A percentile compares a stretch with the other conserved stretches of the same genome.
These are phyloP conservation scores for Notoglanidium macrostoma DNA, from an alignment of 2,797 vertebrate genomes.

Conservation along the genomic window DNA sequence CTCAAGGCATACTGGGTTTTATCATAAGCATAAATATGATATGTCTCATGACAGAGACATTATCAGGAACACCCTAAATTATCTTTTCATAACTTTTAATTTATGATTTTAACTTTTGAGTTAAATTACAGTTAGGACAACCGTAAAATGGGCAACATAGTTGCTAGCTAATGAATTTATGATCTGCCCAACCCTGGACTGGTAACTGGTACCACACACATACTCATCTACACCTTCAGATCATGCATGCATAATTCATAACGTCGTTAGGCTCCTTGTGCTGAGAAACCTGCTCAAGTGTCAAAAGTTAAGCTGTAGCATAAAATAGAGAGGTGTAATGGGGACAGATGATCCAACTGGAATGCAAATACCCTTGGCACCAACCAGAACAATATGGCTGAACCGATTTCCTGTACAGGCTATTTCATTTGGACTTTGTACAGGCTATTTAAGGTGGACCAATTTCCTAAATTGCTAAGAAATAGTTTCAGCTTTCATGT, in stretches of 20 bases:
- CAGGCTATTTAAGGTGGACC: neutral
- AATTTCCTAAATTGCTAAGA: neutral
- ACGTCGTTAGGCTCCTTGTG: neutral
- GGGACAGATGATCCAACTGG: neutral
- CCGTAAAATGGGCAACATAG: neutral
- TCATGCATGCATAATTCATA: neutral
- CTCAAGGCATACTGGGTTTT: neutral
- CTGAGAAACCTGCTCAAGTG: neutral
- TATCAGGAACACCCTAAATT: neutral
- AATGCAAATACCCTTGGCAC: neutral
- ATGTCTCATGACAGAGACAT: neutral
- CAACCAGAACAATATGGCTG: neutral
- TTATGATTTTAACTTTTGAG: too few species aligned
- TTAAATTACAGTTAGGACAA: too few species aligned
- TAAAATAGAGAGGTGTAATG: neutral
- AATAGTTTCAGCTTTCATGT: neutral
- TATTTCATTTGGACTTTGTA: neutral
- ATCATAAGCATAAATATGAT: neutral
- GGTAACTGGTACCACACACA: neutral
- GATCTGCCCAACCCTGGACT: neutral
- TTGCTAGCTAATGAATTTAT: neutral
- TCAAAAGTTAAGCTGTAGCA: neutral
- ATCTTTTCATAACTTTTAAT: neutral
- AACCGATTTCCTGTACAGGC: neutral
- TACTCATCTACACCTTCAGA: neutral